These are phyloP conservation scores for Acropternis orthonyx DNA, from an alignment of 2,797 vertebrate genomes.

Conservation along the genomic window DNA sequence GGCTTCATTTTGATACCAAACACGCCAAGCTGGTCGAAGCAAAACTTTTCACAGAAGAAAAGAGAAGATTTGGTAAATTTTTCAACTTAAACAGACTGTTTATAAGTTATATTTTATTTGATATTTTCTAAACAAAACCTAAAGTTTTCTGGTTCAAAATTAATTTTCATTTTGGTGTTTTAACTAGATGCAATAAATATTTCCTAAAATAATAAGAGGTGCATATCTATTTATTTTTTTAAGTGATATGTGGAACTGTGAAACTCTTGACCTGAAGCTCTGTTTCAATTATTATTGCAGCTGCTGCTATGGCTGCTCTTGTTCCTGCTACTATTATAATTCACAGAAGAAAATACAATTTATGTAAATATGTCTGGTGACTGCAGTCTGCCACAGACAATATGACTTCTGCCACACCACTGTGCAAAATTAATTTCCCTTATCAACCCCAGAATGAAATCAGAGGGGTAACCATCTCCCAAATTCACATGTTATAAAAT, in stretches of 20 bases:
- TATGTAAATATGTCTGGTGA: background rate
- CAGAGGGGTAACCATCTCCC: background rate
- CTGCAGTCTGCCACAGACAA: background rate
- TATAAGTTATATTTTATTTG: background rate
- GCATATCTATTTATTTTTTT: background rate
- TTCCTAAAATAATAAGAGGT: background rate
- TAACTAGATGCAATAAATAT: background rate
- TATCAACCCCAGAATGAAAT: background rate
- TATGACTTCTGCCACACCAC: background rate
- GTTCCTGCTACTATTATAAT: background rate
- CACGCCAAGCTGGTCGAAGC: background rate
- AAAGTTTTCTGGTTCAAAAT: background rate
- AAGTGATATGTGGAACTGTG: background rate
- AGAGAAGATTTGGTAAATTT: background rate
- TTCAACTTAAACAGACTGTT: background rate
- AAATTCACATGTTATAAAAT: background rate
- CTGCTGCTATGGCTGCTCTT: background rate
- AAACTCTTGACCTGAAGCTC: background rate
- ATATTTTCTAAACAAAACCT: background rate
- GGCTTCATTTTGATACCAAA: background rate
- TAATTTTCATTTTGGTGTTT: background rate
- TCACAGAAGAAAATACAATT: constrained; percentile 16
- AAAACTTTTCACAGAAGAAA: background rate
- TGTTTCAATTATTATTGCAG: background rate
- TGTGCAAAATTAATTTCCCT: background rate